Base-by-base conservation (phyloP, 2,888 invertebrate species). In the Eudasyphora cyanicolor region DNA sequence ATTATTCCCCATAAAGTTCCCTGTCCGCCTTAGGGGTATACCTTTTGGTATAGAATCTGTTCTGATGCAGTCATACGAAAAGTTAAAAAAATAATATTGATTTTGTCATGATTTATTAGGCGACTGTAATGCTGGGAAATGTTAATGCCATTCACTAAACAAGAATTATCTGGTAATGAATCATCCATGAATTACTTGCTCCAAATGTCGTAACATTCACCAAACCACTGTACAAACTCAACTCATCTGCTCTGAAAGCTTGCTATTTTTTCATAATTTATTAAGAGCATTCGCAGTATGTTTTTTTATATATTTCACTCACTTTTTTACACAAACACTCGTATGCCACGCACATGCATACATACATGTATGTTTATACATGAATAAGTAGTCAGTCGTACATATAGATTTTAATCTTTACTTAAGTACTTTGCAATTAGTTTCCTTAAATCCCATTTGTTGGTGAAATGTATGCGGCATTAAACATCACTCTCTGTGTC, bases 391-490 rank as follows among this genome's bases (percentile, higher is more conserved):
- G 76, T 80, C 76, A 78, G 75, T 71, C n/a, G n/a, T 75, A 76
- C 49, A 78, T 82, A 86, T 86, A 77, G 82, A 77, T 83, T 79
- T 70, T 76, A 89, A 89, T 89, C 88, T 86, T 88, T 89, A 86
- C 88, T 90, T 88, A 91, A 91, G 89, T 87, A 91, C 90, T 90
- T 90, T 89, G 88, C 91, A 90, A 90, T 90, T 90, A 90, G 91
- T 91, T 89, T 87, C 86, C 81, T 81, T 87, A 89, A 90, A 90
- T 90, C 89, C 88, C 82, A 85, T 89, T 88, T 88, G 86, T 78
- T 76, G 67, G 60, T 77, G 54, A 42, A 73, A 54, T 81, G 19
- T 51, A 64, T 17, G n/a, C 70, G 62, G 51, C 51, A 60, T 74
- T 81, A 64, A 45, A 67, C 45, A n/a, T n/a, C n/a, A 42, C 32